A percentile compares a stretch with the other conserved stretches of the same genome.
phyloP scores from a whole-genome alignment of 2,797 vertebrate genomes.

The Melanotaenia nigrans region DNA sequence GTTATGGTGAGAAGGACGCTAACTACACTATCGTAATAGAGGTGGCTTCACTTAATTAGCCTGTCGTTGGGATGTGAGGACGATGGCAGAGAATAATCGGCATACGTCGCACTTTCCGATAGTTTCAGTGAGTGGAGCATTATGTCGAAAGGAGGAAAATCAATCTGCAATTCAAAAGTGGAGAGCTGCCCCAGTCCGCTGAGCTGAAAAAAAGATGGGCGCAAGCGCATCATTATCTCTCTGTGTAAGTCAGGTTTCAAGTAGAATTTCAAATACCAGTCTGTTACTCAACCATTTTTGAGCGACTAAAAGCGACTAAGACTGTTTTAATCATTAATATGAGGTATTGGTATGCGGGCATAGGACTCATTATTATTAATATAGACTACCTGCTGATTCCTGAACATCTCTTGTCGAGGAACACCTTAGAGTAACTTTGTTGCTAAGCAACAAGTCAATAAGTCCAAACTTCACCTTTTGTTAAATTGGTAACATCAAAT shows the following conservation, averaged over 20 bases:
- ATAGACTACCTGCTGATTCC: too few species aligned
- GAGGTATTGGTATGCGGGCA: neutral
- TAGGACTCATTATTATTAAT: neutral
- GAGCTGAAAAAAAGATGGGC: slow-evolving; percentile 75
- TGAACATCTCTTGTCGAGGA: too few species aligned
- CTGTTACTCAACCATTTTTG: neutral
- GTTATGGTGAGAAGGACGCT: slow-evolving; percentile 2
- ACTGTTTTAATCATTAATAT: neutral
- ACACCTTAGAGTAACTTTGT: too few species aligned
- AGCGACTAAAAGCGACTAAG: neutral
- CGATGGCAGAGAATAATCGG: neutral
- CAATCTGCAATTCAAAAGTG: slow-evolving; percentile 29
- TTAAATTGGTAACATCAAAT: too few species aligned
- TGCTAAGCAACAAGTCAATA: too few species aligned
- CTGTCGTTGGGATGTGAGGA: neutral
- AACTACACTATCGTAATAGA: neutral
- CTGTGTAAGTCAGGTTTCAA: slow-evolving; percentile 80
- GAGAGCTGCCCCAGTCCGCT: slow-evolving; percentile 36
- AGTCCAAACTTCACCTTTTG: too few species aligned
- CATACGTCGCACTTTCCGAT: neutral
- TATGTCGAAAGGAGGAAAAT: slow-evolving; percentile 22
- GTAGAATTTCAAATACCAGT: neutral
- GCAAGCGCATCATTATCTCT: slow-evolving; percentile 80
- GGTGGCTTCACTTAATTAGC: neutral
- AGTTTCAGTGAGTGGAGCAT: slow-evolving; percentile 9